Base-by-base conservation (phyloP, 2,888 invertebrate genomes). In the Melanostoma mellinum region DNA sequence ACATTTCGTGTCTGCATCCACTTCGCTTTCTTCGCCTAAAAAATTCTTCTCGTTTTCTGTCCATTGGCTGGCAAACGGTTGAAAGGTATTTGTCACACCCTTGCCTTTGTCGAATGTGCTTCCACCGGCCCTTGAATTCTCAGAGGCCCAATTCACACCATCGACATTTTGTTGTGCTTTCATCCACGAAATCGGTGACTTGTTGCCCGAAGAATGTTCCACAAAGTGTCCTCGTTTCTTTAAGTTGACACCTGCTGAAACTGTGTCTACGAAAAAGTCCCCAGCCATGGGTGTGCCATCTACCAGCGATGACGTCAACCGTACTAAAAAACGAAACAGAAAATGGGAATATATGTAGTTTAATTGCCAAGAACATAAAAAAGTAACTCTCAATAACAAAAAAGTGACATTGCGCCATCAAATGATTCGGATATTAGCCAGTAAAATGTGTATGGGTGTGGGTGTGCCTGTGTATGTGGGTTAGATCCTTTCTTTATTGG, bases 131-230 rank as follows among this genome's bases (percentile, higher is more conserved):
- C 50, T 53, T 5, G 63, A 52, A 53, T 81, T 68, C 55, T 33
- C 74, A 6, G 68, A 76, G 53, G 61, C 85, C 85, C 80, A 82
- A 85, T 77, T 86, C 68, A 55, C 86, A 71, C 79, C 79, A 55
- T 85, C 86, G 48, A 71, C 86, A 68, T 86, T 86, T 73, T 85
- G 88, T 48, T 87, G 80, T 80, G 87, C 52, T 79, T 82, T 87
- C 85, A 88, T 86, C 87, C 87, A 87, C 86, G 88, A 87, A 85
- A 88, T 86, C 86, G 88, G 88, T 87, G 88, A 87, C 87, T 87
- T 88, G 88, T 88, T 88, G 87, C 88, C 86, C 48, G 85, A 79
- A 74, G 85, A 72, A 79, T 88, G 86, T 63, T 86, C 86, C 20
- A 88, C 87, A 80, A 89, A 89, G 68, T 87, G 87, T 58, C 89